Percentiles rank a stretch among this genome's conserved stretches.
These are phyloP conservation scores for Coregonus ussuriensis DNA, from an alignment of 2,797 vertebrate genomes.

Conservation along the genomic window DNA sequence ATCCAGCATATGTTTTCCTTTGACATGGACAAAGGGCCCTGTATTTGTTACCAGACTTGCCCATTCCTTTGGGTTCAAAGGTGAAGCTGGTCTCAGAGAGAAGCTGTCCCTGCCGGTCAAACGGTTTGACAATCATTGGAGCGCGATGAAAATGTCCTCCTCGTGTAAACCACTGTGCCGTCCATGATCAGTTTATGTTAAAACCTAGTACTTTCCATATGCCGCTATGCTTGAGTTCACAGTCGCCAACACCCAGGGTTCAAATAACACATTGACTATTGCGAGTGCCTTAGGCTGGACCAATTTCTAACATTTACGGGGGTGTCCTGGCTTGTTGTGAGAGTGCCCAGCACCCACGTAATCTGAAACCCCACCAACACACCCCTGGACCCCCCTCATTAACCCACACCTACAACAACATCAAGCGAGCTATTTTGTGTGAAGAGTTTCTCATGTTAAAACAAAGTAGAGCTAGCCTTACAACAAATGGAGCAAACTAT, in stretches of 20 bases:
- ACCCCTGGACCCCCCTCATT: not conserved
- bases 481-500: constrained; percentile 8
- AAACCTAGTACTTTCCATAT: constrained; percentile 67
- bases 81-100: constrained; percentile 69
- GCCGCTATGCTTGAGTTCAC: constrained; percentile 63
- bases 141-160: constrained; percentile 51
- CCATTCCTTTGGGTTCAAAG: constrained; percentile 78
- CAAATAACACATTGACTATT: constrained; percentile 18
- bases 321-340: constrained; percentile 9
- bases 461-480: not conserved
- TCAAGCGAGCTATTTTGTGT: not conserved
- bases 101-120: constrained; percentile 69
- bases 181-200: constrained; percentile 63
- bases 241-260: constrained; percentile 44
- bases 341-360: constrained; percentile 8
- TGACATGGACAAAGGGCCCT: constrained; percentile 68
- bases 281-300: constrained; percentile 35
- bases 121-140: constrained; percentile 67
- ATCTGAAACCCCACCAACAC: not conserved
- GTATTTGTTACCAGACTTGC: constrained; percentile 74
- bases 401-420: not conserved
- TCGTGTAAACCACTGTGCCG: not conserved
- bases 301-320: constrained; percentile 6
- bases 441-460: not conserved
- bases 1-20: constrained; percentile 77